These are phyloP conservation scores for Zaprionus tsacasi DNA, from an alignment of 1,140 invertebrate genomes.

Conservation along the genomic window DNA sequence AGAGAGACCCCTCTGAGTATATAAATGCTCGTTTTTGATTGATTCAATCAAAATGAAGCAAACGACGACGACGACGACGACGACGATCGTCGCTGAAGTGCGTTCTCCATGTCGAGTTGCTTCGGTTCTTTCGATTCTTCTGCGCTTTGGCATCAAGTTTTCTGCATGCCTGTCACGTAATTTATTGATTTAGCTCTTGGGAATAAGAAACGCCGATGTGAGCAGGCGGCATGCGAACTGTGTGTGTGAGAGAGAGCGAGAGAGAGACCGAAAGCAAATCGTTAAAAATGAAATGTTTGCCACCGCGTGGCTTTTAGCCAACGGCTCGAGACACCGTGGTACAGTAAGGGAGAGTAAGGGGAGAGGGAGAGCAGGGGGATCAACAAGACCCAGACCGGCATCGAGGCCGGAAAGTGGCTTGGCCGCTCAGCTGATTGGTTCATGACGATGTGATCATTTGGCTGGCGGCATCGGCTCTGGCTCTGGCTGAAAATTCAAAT, in stretches of 20 bases:
- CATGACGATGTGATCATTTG: constrained; percentile 72
- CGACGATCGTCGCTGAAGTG: constrained; percentile 38
- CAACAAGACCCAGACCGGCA: not conserved
- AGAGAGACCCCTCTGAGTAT: constrained; percentile 34
- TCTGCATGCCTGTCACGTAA: constrained; percentile 84
- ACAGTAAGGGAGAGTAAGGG: not conserved
- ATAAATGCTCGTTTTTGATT: constrained; percentile 79
- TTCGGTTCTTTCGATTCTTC: constrained; percentile 41
- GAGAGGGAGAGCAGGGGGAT: not conserved
- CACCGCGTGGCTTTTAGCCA: constrained; percentile 57
- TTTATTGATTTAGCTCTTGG: constrained; percentile 84
- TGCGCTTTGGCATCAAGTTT: constrained; percentile 63
- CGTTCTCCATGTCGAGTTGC: constrained; percentile 25
- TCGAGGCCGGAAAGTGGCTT: constrained; percentile 53
- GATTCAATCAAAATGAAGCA: constrained; percentile 80
- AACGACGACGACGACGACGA: constrained; percentile 34
- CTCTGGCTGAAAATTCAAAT: constrained; percentile 72
- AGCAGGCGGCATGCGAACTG: not conserved
- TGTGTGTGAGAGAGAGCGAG: not conserved
- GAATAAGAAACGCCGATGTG: constrained; percentile 67
- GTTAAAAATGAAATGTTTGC: constrained; percentile 80
- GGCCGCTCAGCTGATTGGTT: constrained; percentile 69
- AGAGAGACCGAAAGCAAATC: constrained; percentile 43
- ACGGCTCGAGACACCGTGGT: not conserved
- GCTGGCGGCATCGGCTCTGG: constrained; percentile 52